Base-by-base conservation (phyloP, 2,888 invertebrate genomes). In the Notodonta ziczac region DNA sequence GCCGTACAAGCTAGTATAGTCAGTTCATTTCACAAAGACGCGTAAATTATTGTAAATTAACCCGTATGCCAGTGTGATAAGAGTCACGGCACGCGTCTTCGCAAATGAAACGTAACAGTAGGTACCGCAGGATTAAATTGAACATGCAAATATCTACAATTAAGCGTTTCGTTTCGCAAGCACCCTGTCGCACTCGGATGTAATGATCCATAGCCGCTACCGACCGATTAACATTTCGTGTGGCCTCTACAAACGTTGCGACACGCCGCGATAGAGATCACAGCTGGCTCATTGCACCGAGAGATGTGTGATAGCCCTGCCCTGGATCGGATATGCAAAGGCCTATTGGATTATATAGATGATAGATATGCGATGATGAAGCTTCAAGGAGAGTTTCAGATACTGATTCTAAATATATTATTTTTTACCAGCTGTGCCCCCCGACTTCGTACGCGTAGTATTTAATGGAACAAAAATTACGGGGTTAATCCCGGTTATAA, bases 221-320 rank as follows among this genome's bases (percentile, higher is more conserved):
- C 82, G 85, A 86, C 89, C 88, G 88, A 89, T 87, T 91, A 90
- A 85, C 91, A 91, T 91, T 91, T 91, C 70, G 81, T 72, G 70
- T 80, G 89, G 86, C 91, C 91, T 90, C 86, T 86, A 76, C 73
- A 75, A 68, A 65, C 62, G 74, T 90, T 90, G 78, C 87, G 78
- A 87, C 87, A 88, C 71, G 63, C 60, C 59, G 62, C 60, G 69
- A 78, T 74, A 74, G 56, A 79, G 74, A 80, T 81, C 75, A 76
- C 74, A 77, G 74, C 73, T 68, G 67, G 58, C 61, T 61, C 61
- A 40, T 52, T 39, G 51, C 55, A 57, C 57, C 53, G 53, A 16
- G 56, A 60, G 61, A 58, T 62, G 44, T 60, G 62, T 58, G 62
- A 55, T 55, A 70, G 71, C 56, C 56, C 32, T 44, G 71, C 56